phyloP scores from a whole-genome alignment of 2,113 vertebrate genomes.

The Paracanthobrama guichenoti region DNA sequence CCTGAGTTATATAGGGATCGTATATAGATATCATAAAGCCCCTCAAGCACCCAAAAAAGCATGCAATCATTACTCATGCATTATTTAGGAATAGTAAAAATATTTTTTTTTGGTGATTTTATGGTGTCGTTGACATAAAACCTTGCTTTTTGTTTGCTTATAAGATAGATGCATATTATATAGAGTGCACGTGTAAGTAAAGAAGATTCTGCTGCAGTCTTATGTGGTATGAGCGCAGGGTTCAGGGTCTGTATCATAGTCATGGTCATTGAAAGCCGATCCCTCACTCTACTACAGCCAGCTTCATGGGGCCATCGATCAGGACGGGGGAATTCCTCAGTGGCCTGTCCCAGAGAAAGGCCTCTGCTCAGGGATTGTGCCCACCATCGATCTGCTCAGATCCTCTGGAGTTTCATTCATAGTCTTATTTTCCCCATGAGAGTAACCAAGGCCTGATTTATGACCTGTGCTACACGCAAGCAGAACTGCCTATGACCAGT shows the following conservation, averaged over 20 bases:
- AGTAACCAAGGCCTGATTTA: neutral
- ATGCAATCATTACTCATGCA: neutral
- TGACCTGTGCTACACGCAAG: neutral
- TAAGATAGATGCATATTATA: neutral
- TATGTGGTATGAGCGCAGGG: neutral
- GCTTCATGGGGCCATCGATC: slow-evolving; percentile 57
- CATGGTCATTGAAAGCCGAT: slow-evolving; percentile 54
- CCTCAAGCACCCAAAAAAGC: neutral
- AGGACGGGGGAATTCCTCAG: slow-evolving; percentile 54
- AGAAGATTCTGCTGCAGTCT: neutral
- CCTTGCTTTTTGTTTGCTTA: too few species aligned
- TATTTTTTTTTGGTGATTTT: too few species aligned
- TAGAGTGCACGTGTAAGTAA: neutral
- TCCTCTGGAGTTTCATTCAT: slow-evolving; percentile 33
- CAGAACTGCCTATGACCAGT: neutral
- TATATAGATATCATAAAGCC: neutral
- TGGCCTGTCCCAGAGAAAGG: slow-evolving; percentile 46
- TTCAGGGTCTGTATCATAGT: slow-evolving; percentile 6
- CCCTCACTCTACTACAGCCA: slow-evolving; percentile 26
- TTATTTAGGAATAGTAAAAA: neutral
- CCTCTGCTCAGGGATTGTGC: slow-evolving; percentile 10
- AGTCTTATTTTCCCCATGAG: slow-evolving; percentile 20
- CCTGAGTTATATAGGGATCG: neutral
- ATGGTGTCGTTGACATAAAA: neutral
- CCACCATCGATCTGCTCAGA: slow-evolving; percentile 30